Evolutionary conservation across 2,888 invertebrate genomes (phyloP).

Genomic region (Alviniconcha strummeri): DNA sequence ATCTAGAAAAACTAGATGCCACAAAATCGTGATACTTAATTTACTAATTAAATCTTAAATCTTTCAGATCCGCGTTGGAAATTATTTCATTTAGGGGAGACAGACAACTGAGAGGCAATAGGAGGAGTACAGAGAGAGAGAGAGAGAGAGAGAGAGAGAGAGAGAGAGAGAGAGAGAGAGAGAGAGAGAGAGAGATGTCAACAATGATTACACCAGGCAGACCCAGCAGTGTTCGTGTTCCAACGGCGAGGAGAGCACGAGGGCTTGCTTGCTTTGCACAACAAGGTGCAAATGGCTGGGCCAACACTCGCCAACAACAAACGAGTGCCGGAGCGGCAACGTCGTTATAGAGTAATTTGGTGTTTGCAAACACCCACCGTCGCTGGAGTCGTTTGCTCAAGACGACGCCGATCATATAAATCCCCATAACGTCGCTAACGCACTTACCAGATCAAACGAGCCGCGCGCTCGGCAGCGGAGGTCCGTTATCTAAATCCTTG

Average conservation of each 20-base stretch:
- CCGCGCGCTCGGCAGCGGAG: background rate
- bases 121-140: background rate
- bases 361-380: slow-evolving; percentile 1
- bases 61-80: no score
- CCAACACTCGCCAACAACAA: background rate
- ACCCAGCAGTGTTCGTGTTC: background rate
- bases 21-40: no score
- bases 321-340: background rate
- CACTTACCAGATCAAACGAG: background rate
- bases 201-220: no score
- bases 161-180: slow-evolving; percentile 12
- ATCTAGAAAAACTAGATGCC: no score
- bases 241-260: no score
- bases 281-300: slow-evolving; percentile 5
- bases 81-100: no score
- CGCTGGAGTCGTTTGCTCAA: background rate
- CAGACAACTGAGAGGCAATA: no score
- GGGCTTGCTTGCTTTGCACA: slow-evolving; percentile 8
- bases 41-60: no score
- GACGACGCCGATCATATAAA: slow-evolving; percentile 2
- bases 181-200: slow-evolving; percentile 12
- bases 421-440: slow-evolving; percentile 1
- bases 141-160: slow-evolving; percentile 4
- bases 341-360: background rate
- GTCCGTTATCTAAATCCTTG: background rate